These are phyloP conservation scores for Chrysotoxum bicinctum DNA, from an alignment of 2,888 invertebrate genomes.

Conservation along the genomic window DNA sequence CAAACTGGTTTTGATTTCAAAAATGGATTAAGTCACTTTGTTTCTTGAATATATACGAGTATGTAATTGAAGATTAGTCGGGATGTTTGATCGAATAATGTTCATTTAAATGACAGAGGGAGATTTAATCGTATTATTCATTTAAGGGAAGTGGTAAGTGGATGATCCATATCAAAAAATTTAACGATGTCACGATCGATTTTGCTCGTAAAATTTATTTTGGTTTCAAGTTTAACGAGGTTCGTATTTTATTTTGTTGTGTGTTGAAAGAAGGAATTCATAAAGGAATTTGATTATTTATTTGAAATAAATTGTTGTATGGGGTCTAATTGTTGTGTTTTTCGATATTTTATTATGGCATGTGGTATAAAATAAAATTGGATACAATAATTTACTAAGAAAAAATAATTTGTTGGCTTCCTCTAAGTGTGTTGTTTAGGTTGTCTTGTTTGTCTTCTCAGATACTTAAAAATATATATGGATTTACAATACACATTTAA, in stretches of 20 bases:
- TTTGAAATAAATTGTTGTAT: background rate
- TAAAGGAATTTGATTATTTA: background rate
- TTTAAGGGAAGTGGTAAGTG: background rate
- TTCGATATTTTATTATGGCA: conserved; percentile 12
- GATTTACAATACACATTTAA: background rate
- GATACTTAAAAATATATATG: background rate
- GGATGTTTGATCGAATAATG: conserved; percentile 18
- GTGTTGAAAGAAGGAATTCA: background rate
- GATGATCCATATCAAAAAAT: conserved; percentile 14
- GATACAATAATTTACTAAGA: background rate
- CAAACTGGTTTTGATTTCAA: background rate
- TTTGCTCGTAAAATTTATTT: conserved; percentile 4
- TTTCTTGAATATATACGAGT: background rate
- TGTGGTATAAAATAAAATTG: background rate
- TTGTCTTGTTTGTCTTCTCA: background rate
- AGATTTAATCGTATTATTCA: background rate
- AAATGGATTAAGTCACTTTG: too few relatives aligned
- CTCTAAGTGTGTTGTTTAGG: too few relatives aligned
- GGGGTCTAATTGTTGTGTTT: background rate
- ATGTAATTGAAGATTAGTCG: background rate
- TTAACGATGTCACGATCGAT: conserved; percentile 9
- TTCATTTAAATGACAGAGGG: background rate
- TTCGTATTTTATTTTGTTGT: background rate
- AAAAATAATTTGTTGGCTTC: background rate
- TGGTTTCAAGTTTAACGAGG: conserved; percentile 8